These are phyloP conservation scores for Stichodactyla mertensii DNA, from an alignment of 64 coral and sea anemone species.

Conservation along the genomic window DNA sequence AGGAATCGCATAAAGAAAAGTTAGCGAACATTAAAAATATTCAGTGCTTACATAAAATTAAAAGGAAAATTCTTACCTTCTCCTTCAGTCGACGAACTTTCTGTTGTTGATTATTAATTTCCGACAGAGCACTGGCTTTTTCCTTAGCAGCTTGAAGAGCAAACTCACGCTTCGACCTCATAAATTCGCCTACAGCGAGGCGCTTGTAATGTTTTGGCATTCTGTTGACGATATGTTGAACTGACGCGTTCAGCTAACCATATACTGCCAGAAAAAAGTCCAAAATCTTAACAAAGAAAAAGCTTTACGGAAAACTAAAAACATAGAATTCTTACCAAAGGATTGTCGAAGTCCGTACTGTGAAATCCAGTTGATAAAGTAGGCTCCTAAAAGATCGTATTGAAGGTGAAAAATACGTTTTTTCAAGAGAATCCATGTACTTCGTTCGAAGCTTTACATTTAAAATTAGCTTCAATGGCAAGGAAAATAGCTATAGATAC, in stretches of 20 bases:
- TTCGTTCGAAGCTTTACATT: neutral
- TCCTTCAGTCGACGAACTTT: too few species aligned
- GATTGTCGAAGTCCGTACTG: conserved; percentile 1
- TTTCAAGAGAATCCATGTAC: neutral
- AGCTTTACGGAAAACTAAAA: conserved; percentile 27
- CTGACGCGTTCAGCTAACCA: neutral
- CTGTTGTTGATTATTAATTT: too few species aligned
- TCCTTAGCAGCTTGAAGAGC: too few species aligned
- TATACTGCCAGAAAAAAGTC: neutral
- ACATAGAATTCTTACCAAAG: conserved; percentile 59
- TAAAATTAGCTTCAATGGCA: neutral
- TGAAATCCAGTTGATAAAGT: neutral
- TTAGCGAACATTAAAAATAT: too few species aligned
- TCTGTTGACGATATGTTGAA: neutral
- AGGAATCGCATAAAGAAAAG: too few species aligned
- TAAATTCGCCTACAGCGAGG: too few species aligned
- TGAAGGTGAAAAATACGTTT: conserved; percentile 13
- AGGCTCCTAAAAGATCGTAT: conserved; percentile 32
- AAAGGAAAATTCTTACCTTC: too few species aligned
- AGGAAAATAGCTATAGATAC: neutral
- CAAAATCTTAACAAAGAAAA: neutral
- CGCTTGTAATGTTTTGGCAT: conserved; percentile 29
- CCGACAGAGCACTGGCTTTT: too few species aligned
- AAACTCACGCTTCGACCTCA: too few species aligned
- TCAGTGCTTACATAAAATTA: too few species aligned